These are phyloP conservation scores for Hesperophylax magnus DNA, from an alignment of 1,140 invertebrate genomes.

Conservation along the genomic window DNA sequence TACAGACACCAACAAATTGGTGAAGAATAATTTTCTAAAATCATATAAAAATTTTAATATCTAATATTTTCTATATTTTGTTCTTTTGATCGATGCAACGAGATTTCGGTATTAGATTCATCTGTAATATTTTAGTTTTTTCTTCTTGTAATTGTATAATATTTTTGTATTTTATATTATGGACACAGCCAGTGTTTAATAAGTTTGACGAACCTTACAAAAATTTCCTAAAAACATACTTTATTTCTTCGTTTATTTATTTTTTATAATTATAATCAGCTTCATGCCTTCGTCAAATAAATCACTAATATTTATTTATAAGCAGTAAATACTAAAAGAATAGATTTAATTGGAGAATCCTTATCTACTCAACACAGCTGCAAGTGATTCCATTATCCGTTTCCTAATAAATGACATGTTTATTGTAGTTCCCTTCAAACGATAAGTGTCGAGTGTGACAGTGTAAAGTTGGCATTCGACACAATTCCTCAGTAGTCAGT, in stretches of 20 bases:
- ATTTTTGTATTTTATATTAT: too few relatives aligned
- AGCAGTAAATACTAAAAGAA: not conserved
- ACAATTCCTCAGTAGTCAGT: not conserved
- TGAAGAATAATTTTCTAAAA: too few relatives aligned
- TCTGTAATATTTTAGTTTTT: too few relatives aligned
- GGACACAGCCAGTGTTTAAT: too few relatives aligned
- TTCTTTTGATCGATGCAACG: too few relatives aligned
- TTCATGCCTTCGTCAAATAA: not conserved
- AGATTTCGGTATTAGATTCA: too few relatives aligned
- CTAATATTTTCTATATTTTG: too few relatives aligned
- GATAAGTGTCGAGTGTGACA: constrained; percentile 16
- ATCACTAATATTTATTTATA: not conserved
- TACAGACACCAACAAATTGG: too few relatives aligned
- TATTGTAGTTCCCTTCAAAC: constrained; percentile 26
- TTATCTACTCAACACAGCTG: not conserved
- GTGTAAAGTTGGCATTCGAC: constrained; percentile 12
- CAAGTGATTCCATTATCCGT: constrained; percentile 27
- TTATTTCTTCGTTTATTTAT: not conserved
- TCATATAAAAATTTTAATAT: too few relatives aligned
- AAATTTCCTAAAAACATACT: not conserved
- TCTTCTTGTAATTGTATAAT: too few relatives aligned
- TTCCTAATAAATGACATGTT: constrained; percentile 40
- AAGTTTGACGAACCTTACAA: too few relatives aligned
- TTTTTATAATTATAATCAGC: not conserved
- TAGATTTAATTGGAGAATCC: not conserved